A percentile compares a stretch with the other conserved stretches of the same genome.
Conservation (phyloP, 2,113 vertebrate genomes). For the Antidorcas marsupialis region DNA sequence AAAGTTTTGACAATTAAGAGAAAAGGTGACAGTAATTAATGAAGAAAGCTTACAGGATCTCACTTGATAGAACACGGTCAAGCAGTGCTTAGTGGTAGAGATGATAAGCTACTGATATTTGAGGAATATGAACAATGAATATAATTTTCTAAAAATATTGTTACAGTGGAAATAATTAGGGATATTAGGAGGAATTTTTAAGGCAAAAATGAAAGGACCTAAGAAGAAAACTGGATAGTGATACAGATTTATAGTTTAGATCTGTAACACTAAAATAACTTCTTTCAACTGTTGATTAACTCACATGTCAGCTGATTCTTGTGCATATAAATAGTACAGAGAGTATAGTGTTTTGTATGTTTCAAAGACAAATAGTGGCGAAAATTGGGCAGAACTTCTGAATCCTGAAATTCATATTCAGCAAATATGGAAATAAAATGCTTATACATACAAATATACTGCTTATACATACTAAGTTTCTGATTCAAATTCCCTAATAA, state of each 20-base stretch:
- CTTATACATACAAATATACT: neutral
- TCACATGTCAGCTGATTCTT: neutral
- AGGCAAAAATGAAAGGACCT: neutral
- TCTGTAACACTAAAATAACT: neutral
- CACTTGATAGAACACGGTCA: slow-evolving; percentile 1
- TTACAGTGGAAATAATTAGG: slow-evolving; percentile 42
- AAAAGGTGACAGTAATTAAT: slow-evolving; percentile 59
- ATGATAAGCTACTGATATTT: slow-evolving; percentile 59
- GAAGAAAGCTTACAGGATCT: slow-evolving; percentile 49
- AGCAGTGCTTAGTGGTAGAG: neutral
- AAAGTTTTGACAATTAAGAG: slow-evolving; percentile 50
- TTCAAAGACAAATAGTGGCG: neutral
- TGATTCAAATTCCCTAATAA: neutral
- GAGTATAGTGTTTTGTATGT: neutral
- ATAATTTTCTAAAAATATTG: slow-evolving; percentile 60
- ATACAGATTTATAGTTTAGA: slow-evolving; percentile 36
- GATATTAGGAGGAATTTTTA: slow-evolving; percentile 37
- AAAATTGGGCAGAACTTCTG: neutral
- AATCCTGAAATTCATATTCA: neutral
- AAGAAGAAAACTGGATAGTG: slow-evolving; percentile 39
- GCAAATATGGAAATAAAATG: neutral
- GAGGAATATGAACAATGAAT: slow-evolving; percentile 51
- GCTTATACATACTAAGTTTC: neutral
- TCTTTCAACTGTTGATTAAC: slow-evolving; percentile 13
- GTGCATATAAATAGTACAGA: neutral